Conservation (phyloP, 2,888 invertebrate species). For the Phyllotreta striolata region DNA sequence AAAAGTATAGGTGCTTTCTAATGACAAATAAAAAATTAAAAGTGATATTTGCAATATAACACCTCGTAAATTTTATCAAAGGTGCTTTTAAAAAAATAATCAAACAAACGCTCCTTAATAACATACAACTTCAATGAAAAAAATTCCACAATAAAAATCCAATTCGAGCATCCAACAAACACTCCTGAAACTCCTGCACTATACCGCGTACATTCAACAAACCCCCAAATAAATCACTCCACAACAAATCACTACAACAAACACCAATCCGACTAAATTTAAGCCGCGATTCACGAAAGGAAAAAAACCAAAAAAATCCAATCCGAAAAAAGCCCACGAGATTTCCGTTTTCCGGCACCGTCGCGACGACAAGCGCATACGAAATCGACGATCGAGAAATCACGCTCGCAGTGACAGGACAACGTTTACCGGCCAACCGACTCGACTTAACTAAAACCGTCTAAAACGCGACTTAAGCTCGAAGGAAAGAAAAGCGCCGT, state of each 20-base stretch:
- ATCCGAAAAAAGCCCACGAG: constrained; percentile 1
- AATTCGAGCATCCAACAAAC: too few relatives aligned
- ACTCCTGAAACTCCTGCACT: too few relatives aligned
- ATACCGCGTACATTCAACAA: background rate
- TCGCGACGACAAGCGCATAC: constrained; percentile 19
- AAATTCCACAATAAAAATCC: too few relatives aligned
- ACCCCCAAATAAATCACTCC: background rate
- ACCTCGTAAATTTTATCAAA: too few relatives aligned
- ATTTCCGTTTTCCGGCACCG: constrained; percentile 15
- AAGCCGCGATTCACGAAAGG: constrained; percentile 6
- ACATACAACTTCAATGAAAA: too few relatives aligned
- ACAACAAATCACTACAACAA: background rate
- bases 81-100: too few relatives aligned
- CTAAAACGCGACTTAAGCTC: constrained; percentile 8
- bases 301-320: constrained; percentile 7
- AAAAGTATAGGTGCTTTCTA: too few relatives aligned
- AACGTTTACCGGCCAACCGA: constrained; percentile 36
- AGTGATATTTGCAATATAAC: too few relatives aligned
- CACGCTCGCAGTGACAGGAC: constrained; percentile 32
- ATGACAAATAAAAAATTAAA: too few relatives aligned
- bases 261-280: constrained; percentile 9
- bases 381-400: constrained; percentile 14
- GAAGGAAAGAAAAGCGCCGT: too few relatives aligned
- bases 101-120: too few relatives aligned
- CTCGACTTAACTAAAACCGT: constrained; percentile 28